Conservation (phyloP, 2,113 vertebrate species). For the Corythaeola cristata region DNA sequence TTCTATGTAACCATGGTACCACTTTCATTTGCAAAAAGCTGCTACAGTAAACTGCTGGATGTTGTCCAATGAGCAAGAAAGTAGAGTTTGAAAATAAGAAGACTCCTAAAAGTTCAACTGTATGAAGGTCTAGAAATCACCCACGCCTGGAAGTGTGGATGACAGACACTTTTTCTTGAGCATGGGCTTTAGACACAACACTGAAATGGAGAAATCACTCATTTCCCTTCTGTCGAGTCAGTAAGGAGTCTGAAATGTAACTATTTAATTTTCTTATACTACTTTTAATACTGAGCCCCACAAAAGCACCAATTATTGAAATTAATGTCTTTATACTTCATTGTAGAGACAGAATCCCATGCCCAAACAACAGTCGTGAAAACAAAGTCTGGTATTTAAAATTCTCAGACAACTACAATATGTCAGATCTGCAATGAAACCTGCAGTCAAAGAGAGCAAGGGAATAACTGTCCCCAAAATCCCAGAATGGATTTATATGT, state of each 20-base stretch:
- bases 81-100: not conserved
- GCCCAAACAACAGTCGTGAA: not conserved
- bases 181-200: not conserved
- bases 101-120: not conserved
- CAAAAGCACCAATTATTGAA: not conserved
- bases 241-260: not conserved
- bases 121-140: not conserved
- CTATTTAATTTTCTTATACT: not conserved
- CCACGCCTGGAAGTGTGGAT: not conserved
- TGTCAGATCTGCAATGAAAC: not conserved
- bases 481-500: not conserved
- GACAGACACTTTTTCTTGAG: not conserved
- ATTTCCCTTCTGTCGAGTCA: not conserved
- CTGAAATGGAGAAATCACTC: not conserved
- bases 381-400: not conserved
- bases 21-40: not conserved
- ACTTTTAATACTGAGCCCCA: not conserved
- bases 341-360: not conserved
- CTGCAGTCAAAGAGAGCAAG: not conserved
- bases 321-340: not conserved
- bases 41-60: not conserved
- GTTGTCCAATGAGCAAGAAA: not conserved
- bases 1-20: not conserved
- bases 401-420: not conserved
- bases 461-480: not conserved